Evolutionary conservation across 1,140 invertebrate genomes (phyloP).

Genomic region (Heliconius eleuchia): DNA sequence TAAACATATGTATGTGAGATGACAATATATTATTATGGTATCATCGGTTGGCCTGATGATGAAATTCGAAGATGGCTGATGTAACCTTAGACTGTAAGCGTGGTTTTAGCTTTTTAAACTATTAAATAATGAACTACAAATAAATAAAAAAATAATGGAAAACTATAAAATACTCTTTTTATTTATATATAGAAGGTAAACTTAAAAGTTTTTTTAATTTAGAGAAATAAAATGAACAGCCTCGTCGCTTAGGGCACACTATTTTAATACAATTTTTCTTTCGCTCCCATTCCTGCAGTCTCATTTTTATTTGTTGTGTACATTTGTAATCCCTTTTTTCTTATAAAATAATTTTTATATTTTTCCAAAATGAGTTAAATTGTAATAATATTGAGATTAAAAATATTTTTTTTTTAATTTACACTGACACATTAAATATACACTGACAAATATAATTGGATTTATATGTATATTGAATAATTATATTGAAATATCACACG

Average conservation of each 20-base stretch:
- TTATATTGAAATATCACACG: too few species aligned
- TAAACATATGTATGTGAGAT: too few species aligned
- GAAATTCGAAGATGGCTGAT: too few species aligned
- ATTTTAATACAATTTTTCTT: slow-evolving; percentile 29
- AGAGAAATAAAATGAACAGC: slow-evolving; percentile 27
- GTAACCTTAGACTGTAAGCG: too few species aligned
- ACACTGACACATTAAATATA: too few species aligned
- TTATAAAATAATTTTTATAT: not conserved
- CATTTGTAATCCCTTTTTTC: slow-evolving; percentile 17
- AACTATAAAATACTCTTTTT: not conserved
- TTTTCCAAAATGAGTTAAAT: not conserved
- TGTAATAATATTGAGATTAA: not conserved
- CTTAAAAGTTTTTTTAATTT: slow-evolving; percentile 12
- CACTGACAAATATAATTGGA: too few species aligned
- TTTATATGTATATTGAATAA: too few species aligned
- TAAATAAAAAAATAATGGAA: not conserved
- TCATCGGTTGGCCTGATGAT: too few species aligned
- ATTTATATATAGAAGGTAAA: not conserved
- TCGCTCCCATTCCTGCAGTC: slow-evolving; percentile 15
- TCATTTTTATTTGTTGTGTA: slow-evolving; percentile 25
- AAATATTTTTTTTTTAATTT: not conserved
- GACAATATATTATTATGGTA: too few species aligned
- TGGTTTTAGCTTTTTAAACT: too few species aligned
- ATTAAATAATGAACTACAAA: too few species aligned
- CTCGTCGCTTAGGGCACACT: slow-evolving; percentile 23